phyloP scores from a whole-genome alignment of 2,797 vertebrate species.

The Hypotaenidia okinawae region DNA sequence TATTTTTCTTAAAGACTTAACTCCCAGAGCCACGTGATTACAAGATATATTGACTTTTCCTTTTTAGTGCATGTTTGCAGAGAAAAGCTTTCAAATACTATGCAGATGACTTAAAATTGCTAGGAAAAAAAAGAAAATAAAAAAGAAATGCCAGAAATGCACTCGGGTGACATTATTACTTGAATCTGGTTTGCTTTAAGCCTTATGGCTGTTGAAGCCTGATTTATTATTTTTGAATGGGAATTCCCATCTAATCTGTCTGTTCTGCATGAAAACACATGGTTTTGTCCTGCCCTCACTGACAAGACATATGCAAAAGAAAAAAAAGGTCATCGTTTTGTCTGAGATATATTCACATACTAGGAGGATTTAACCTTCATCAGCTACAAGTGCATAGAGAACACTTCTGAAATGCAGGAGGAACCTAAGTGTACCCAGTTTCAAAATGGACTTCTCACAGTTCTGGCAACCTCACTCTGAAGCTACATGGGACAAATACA shows the following conservation, averaged over 20 bases:
- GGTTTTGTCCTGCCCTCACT: neutral
- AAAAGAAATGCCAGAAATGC: neutral
- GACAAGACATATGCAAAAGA: neutral
- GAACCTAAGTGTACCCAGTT: neutral
- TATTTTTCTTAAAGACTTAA: neutral
- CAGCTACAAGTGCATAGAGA: neutral
- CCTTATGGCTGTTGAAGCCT: neutral
- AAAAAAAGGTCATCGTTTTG: neutral
- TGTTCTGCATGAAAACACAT: neutral
- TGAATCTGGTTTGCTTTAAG: constrained; percentile 18
- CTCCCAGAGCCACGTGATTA: neutral
- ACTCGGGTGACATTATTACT: neutral
- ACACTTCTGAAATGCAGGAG: neutral
- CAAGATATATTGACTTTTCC: neutral
- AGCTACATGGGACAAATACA: neutral
- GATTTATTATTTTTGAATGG: neutral
- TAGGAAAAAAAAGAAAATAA: neutral
- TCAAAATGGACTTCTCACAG: neutral
- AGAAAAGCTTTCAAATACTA: constrained; percentile 5
- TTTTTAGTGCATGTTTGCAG: neutral
- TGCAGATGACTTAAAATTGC: neutral
- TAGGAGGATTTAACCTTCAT: neutral
- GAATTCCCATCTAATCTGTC: constrained; percentile 26
- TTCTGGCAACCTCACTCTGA: neutral
- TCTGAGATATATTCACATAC: neutral